Evolutionary conservation across 1,140 invertebrate species (phyloP).

Genomic region (Dendrolimus punctatus): DNA sequence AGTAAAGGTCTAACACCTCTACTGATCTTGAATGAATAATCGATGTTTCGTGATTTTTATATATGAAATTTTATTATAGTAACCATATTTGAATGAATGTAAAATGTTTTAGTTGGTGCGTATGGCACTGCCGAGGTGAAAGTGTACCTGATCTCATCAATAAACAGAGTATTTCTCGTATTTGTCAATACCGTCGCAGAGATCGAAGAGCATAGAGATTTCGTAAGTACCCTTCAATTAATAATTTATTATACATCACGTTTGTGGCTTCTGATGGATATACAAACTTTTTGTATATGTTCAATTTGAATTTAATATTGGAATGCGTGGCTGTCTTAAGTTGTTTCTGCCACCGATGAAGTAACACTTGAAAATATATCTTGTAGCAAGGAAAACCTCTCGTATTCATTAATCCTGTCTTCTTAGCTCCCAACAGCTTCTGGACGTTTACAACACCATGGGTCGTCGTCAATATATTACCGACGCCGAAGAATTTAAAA

Average conservation of each 20-base stretch:
- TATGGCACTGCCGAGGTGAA: slow-evolving; percentile 54
- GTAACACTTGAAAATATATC: too few relatives aligned
- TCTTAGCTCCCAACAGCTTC: too few relatives aligned
- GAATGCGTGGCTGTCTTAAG: too few relatives aligned
- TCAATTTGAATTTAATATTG: too few relatives aligned
- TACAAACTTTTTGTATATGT: too few relatives aligned
- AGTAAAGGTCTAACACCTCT: too few relatives aligned
- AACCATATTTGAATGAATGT: not conserved
- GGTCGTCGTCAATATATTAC: not conserved
- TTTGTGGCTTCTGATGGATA: too few relatives aligned
- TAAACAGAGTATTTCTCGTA: slow-evolving; percentile 69
- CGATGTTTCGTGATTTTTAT: not conserved
- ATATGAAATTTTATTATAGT: not conserved
- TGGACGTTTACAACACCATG: slow-evolving; percentile 1
- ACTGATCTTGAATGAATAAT: too few relatives aligned
- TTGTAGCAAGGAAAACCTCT: too few relatives aligned
- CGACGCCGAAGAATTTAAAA: not conserved
- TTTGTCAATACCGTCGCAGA: slow-evolving; percentile 65
- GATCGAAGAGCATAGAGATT: slow-evolving; percentile 44
- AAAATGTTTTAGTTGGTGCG: slow-evolving; percentile 35
- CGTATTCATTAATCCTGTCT: too few relatives aligned
- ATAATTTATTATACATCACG: too few relatives aligned
- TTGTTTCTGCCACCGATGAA: too few relatives aligned
- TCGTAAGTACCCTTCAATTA: slow-evolving; percentile 51
- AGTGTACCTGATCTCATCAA: slow-evolving; percentile 67